Evolutionary conservation across 2,797 vertebrate species (phyloP).

Genomic region (Hemibagrus guttatus): DNA sequence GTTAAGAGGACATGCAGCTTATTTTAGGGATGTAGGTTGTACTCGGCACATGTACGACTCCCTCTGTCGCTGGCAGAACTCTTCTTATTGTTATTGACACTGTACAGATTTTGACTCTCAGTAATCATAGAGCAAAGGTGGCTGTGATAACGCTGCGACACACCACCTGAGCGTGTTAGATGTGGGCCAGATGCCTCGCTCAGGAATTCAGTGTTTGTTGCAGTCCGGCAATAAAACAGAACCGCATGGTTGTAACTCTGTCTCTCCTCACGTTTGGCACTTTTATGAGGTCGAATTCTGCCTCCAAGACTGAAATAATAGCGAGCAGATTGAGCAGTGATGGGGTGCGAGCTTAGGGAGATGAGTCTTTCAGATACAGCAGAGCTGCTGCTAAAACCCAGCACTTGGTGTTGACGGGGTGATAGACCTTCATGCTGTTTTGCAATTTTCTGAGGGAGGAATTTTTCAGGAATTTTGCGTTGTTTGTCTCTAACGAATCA

Average conservation of each 20-base stretch:
- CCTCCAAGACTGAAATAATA: constrained; percentile 41
- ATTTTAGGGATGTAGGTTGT: background rate
- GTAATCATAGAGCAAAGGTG: background rate
- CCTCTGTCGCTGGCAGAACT: background rate
- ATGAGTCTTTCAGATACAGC: constrained; percentile 40
- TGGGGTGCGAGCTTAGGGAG: constrained; percentile 53
- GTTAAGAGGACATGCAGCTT: background rate
- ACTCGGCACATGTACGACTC: background rate
- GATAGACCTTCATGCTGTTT: background rate
- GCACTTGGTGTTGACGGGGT: background rate
- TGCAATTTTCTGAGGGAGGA: background rate
- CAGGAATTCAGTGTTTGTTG: constrained; percentile 35
- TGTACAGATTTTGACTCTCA: constrained; percentile 13
- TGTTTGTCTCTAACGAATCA: background rate
- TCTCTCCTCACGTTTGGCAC: constrained; percentile 61
- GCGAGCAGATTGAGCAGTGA: constrained; percentile 49
- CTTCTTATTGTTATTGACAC: background rate
- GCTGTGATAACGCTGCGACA: constrained; percentile 23
- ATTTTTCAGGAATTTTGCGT: background rate
- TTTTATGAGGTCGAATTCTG: constrained; percentile 54
- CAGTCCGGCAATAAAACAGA: constrained; percentile 44
- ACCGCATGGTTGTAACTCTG: constrained; percentile 39
- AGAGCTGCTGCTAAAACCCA: constrained; percentile 7
- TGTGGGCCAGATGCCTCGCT: constrained; percentile 23
- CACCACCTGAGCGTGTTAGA: constrained; percentile 13